Base-by-base conservation (phyloP, 2,113 vertebrate species). In the Otis tarda region DNA sequence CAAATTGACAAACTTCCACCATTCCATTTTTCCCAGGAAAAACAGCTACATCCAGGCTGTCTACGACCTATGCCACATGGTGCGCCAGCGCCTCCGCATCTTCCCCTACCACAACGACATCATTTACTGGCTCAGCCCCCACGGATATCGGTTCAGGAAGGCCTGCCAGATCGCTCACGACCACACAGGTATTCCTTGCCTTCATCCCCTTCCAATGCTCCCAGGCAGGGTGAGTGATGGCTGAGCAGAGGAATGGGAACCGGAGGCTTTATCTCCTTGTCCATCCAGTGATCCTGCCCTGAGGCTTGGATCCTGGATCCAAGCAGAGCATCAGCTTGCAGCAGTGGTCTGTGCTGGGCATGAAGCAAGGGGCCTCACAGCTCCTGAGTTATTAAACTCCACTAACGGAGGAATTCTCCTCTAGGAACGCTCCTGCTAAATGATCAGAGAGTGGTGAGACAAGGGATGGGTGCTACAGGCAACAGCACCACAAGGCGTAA, bases 31-130 rank as follows among this genome's bases (percentile, higher is more conserved):
- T n/a, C n/a, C n/a, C 97, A 99, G 98, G 91, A 90, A 96, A 41
- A 99, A 98, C 74, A n/a, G 90, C 17, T 99, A 99, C 89, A 98
- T 98, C 87, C 97, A 98, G 94, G 98, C 99, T 27, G 99, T 99
- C 56, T 99, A 98, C 7, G 97, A 98, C 24, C 98, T 99, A 7
- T 98, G 97, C 79, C 1, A 92, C 80, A 84, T 99, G 87, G 78
- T 98, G 43, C 64, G 97, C 55, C 10, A 96, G 50, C 96, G 98
- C 23, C 49, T 98, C 33, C 95, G 95, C 49, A 95, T 50, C 9
- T 98, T 98, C 94, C 98, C 98, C 3, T 98, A 98, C 95, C 98
- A 99, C 95, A 99, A 50, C 10, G 97, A 99, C 74, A 11, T 98
- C 4, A 96, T 99, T 88, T 99, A 98, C 96, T 95, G 98, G 94